A percentile compares a stretch with the other conserved stretches of the same genome.
These are phyloP conservation scores for Drosophila elegans DNA, from an alignment of 1,140 invertebrate genomes.

Conservation along the genomic window DNA sequence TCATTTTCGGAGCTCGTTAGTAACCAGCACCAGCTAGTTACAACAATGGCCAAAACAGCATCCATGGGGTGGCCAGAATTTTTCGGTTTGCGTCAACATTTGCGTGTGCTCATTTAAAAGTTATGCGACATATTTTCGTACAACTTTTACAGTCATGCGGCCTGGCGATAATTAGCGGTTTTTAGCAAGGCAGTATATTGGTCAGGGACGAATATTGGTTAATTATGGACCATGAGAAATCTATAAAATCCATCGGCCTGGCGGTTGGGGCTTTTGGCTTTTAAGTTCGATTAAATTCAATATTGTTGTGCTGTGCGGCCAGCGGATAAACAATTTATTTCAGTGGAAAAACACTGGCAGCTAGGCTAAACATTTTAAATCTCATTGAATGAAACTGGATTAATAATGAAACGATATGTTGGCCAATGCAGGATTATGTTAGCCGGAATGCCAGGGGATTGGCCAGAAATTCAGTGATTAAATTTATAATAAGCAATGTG, in stretches of 20 bases:
- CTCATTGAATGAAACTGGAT: slow-evolving; percentile 31
- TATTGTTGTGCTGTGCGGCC: slow-evolving; percentile 21
- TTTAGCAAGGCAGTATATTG: slow-evolving; percentile 23
- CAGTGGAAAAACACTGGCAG: neutral
- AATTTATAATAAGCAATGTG: slow-evolving; percentile 4
- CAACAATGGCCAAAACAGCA: slow-evolving; percentile 21
- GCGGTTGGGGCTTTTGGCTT: slow-evolving; percentile 26
- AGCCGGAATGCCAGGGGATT: slow-evolving; percentile 12
- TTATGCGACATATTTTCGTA: slow-evolving; percentile 57
- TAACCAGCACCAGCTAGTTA: slow-evolving; percentile 29
- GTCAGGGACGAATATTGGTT: slow-evolving; percentile 46
- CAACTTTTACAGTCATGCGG: slow-evolving; percentile 41
- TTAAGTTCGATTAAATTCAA: slow-evolving; percentile 34
- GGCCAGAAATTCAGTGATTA: neutral
- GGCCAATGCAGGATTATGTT: slow-evolving; percentile 13
- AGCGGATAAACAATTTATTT: slow-evolving; percentile 34
- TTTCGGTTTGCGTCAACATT: slow-evolving; percentile 44
- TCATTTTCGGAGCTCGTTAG: slow-evolving; percentile 37
- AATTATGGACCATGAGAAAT: slow-evolving; percentile 59
- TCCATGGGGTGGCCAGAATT: slow-evolving; percentile 12
- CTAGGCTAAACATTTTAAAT: slow-evolving; percentile 32
- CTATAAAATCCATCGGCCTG: slow-evolving; percentile 25
- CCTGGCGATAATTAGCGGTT: slow-evolving; percentile 63
- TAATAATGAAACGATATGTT: slow-evolving; percentile 37
- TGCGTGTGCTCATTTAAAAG: slow-evolving; percentile 51